Evolutionary conservation across 2,888 invertebrate species (phyloP), one percentile per base, ranked within the genome.

Genomic region (Epinotia demarniana): DNA sequence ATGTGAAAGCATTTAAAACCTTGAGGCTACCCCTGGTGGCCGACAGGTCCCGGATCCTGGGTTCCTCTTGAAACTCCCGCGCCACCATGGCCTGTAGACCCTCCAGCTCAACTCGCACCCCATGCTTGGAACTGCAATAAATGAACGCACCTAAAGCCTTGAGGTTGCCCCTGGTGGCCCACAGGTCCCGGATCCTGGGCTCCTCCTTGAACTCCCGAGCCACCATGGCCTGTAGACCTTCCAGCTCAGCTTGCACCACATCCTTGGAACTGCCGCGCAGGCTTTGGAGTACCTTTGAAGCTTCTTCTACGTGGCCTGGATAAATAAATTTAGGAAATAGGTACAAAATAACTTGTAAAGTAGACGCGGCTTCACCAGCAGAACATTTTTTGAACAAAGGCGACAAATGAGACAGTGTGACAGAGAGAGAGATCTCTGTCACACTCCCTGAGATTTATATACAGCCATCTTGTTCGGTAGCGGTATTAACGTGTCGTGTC

Each of bases 21-120:
- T 96, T 96, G 0, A 96, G 95, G 80, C 97, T 96, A 1, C 96
- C 95, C 70, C 95, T 95, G 8, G 96, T 96, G 57, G 95, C 96
- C 85, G 96, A 94, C 0, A 97, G 89, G 81, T 97, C 96, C n/a
- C 91, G 84, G 2, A 96, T 87, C 78, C 80, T 88, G 2, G 92
- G 89, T 4, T 86, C 84, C 1, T 84, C 90, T 75, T 89, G 89
- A 80, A 89, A 93, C 77, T 94, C 92, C 11, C 93, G 82, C 8
- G 85, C 84, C 1, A 94, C 88, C 81, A 92, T 76, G 0, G 89
- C 88, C 74, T 92, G 89, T 1, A 94, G 79, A 0, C 88, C 92
- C 5, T 92, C 90, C 77, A 96, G 88, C 84, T 97, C 97, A 33
- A 95, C 90, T 75, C 95, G 95, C 0, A 97, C 96, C 0, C 90